Base-by-base conservation (phyloP, 2,888 invertebrate species). In the Pocota personata region DNA sequence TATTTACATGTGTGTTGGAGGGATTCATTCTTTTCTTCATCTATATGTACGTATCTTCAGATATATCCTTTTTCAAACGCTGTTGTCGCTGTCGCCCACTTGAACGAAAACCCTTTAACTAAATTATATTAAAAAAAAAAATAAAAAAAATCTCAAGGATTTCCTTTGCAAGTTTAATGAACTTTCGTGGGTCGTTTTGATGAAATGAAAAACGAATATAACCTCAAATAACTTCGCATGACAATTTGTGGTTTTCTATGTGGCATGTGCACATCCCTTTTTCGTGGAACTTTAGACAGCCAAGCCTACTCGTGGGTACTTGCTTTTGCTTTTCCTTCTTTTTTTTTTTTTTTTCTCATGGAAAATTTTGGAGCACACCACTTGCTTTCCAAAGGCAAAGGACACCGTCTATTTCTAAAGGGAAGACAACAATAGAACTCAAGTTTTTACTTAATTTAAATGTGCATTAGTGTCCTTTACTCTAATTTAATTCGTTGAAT, bases 391-490 rank as follows among this genome's bases (percentile, higher is more conserved):
- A 32, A 43, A 67, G 19, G 37, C 21, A 55, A 69, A 64, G 57
- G 21, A 57, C 1, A 50, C 35, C 43, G 7, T 19, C 16, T 21
- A 19, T 37, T 3, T 16, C 4, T 2, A 35, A 35, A 12, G 37
- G 0, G 19, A 6, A 19, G 7, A 5, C 3, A 16, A 32, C 12
- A 30, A 60, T 3, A 60, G 24, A 16, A n/a, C 27, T 32, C 12
- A 27, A 21, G 19, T 46, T 40, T 30, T 30, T 8, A 32, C 66
- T 66, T 58, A 55, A 64, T 66, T 80, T 58, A 52, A 80, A 43
- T 60, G 48, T 12, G 19, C 77, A 55, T 76, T 72, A 50, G 21
- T 57, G 27, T 64, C 50, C 52, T 82, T 82, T n/a, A n/a, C 57
- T 24, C 35, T 55, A 71, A 60, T 77, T 46, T 58, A 52, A 77